phyloP scores from a whole-genome alignment of 2,888 invertebrate genomes.

The Sesia apiformis region DNA sequence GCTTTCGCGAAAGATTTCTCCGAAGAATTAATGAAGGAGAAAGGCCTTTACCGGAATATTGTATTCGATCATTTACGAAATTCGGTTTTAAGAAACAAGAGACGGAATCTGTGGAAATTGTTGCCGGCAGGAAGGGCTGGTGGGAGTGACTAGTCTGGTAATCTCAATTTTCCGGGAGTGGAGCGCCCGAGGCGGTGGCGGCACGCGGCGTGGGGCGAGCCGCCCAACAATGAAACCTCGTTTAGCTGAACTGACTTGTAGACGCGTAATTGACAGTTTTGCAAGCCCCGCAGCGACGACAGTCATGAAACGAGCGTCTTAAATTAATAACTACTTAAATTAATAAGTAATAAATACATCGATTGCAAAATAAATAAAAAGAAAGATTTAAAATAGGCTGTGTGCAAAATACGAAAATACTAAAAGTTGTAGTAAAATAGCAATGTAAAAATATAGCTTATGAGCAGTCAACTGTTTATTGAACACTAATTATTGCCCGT shows the following conservation, averaged over 20 bases:
- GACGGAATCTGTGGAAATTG: conserved; percentile 14
- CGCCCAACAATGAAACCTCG: conserved; percentile 24
- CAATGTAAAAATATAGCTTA: no score
- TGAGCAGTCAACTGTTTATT: no score
- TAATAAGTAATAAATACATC: no score
- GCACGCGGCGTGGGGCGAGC: conserved; percentile 10
- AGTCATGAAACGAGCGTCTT: conserved; percentile 8
- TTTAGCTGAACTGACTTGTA: conserved; percentile 20
- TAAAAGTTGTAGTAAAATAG: no score
- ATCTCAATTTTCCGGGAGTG: conserved; percentile 18
- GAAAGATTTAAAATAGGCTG: no score
- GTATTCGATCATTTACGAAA: not conserved
- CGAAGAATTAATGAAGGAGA: no score
- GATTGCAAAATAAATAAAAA: no score
- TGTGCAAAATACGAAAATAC: no score
- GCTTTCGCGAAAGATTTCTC: no score
- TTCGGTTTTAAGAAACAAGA: conserved; percentile 12
- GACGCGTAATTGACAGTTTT: conserved; percentile 17
- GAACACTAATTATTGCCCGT: no score
- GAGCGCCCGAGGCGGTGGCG: conserved; percentile 6
- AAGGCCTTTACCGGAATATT: not conserved
- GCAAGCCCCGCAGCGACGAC: conserved; percentile 7
- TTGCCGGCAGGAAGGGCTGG: conserved; percentile 16
- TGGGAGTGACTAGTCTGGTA: conserved; percentile 11
- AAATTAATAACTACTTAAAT: no score